Base-by-base conservation (phyloP, 1,140 invertebrate species). In the Drosophila dunni region DNA sequence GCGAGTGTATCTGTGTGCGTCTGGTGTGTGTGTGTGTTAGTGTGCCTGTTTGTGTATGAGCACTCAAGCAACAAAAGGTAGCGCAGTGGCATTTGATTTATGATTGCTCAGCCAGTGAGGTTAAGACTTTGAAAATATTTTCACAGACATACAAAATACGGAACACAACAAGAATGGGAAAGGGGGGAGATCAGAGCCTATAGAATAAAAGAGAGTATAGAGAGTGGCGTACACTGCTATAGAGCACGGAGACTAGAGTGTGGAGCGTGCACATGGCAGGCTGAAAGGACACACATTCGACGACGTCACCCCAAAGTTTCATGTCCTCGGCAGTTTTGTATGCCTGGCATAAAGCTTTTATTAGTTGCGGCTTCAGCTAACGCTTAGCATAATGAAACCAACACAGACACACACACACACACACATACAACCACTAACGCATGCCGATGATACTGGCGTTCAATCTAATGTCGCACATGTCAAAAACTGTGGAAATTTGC, bases 91-190 rank as follows among this genome's bases (percentile, higher is more conserved):
- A 86, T 88, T 88, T 88, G 83, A 86, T 86, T 86, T 86, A 86
- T 86, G 79, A 83, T 86, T 86, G 83, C 83, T 83, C 83, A 86
- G 83, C 76, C 83, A 77, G 79, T 88, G 79, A 83, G 83, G 83
- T 86, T 86, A 86, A 86, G 83, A 86, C 83, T 86, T 88, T 88
- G 83, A 88, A 86, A 86, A 86, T 86, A 86, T 86, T 86, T 86
- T 86, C 79, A 78, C 83, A 88, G 79, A 75, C 83, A 74, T 76
- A 86, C 79, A 86, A 86, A 71, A 74, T 71, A 75, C 74, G 65
- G 56, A 65, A 42, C 56, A 68, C 58, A 44, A 36, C 40, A 50
- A 61, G 44, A 79, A 70, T n/a, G 24, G 1, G 0, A 29, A 20
- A n/a, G 29, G 0, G 13, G 11, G 10, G 24, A 6, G 13, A 7